Evolutionary conservation across 2,797 vertebrate genomes (phyloP).

Genomic region (Muraenolepis orangiensis): DNA sequence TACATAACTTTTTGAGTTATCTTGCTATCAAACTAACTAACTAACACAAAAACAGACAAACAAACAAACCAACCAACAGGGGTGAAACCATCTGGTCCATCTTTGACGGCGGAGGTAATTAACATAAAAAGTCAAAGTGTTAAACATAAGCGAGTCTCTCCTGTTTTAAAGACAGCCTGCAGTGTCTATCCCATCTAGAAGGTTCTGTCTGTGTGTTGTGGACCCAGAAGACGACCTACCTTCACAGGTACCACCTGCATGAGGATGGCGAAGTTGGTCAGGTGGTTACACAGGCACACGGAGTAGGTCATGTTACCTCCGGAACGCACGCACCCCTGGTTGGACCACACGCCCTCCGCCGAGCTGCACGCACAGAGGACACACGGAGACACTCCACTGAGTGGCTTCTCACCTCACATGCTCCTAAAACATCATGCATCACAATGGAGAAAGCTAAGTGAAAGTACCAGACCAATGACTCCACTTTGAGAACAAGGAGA

Average conservation of each 20-base stretch:
- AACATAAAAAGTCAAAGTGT: too few relatives aligned
- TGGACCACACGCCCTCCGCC: constrained; percentile 86
- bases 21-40: too few relatives aligned
- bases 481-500: constrained; percentile 18
- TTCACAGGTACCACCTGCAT: constrained; percentile 96
- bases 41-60: too few relatives aligned
- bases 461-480: not conserved
- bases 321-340: constrained; percentile 80
- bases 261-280: constrained; percentile 97
- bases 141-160: not conserved
- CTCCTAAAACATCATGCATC: not conserved
- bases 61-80: too few relatives aligned
- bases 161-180: not conserved
- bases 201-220: not conserved
- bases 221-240: constrained; percentile 71
- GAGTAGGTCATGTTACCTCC: constrained; percentile 85
- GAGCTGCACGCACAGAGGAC: constrained; percentile 69
- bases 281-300: constrained; percentile 89
- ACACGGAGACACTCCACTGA: not conserved
- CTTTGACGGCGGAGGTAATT: too few relatives aligned
- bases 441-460: not conserved
- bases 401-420: not conserved
- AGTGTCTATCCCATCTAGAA: not conserved
- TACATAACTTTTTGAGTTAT: too few relatives aligned
- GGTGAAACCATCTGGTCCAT: too few relatives aligned